Percentiles rank a stretch among this genome's conserved stretches.
phyloP scores from a whole-genome alignment of 2,113 vertebrate genomes.

The Baryphthengus martii region DNA sequence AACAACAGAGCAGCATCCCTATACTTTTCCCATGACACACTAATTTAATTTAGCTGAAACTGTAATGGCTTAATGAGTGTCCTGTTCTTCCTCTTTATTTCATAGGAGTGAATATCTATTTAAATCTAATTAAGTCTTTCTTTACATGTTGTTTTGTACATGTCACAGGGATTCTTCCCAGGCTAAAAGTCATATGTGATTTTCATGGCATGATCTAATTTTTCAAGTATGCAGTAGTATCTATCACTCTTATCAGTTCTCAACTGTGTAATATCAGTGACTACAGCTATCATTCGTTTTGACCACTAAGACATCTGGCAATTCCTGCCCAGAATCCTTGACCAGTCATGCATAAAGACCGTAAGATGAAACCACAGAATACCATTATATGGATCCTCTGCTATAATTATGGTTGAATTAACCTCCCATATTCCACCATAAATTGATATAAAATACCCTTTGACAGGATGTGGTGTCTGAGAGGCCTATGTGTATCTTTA shows the following conservation, averaged over 20 bases:
- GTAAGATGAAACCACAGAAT: neutral
- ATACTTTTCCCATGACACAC: neutral
- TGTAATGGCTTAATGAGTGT: neutral
- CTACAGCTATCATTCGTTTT: neutral
- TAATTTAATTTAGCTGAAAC: neutral
- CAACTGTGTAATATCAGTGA: neutral
- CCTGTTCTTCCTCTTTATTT: neutral
- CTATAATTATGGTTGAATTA: neutral
- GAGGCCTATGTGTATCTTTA: neutral
- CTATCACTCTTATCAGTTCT: neutral
- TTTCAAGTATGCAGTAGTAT: neutral
- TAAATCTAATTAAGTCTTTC: neutral
- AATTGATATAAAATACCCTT: neutral
- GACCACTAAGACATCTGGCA: neutral
- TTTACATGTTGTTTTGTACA: neutral
- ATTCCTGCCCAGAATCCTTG: neutral
- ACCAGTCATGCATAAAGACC: neutral
- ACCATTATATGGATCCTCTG: neutral
- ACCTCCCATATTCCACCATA: neutral
- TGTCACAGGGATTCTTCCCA: neutral
- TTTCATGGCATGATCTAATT: neutral
- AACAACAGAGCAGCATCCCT: neutral
- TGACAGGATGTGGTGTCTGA: neutral
- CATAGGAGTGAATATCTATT: neutral
- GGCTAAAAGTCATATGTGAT: neutral